Percentiles rank a stretch among this genome's conserved stretches.
phyloP scores from a whole-genome alignment of 2,113 vertebrate species.

The Patagioenas fasciata region DNA sequence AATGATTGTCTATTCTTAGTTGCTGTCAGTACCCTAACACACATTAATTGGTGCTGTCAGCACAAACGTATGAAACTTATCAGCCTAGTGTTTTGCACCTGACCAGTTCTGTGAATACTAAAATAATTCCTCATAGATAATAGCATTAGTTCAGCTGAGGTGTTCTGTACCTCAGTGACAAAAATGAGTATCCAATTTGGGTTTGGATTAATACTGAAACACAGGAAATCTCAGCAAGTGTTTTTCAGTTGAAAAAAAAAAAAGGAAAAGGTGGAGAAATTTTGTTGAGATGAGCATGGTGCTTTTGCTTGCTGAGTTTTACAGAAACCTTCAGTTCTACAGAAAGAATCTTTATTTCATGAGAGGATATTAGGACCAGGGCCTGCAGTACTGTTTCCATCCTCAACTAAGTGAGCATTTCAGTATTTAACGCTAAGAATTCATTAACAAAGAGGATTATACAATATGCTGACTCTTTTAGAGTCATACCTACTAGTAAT shows the following conservation, averaged over 20 bases:
- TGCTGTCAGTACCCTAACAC: neutral
- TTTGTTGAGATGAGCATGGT: neutral
- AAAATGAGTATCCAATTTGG: neutral
- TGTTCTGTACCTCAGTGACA: neutral
- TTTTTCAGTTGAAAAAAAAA: neutral
- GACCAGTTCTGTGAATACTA: neutral
- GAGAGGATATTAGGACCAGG: neutral
- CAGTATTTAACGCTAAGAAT: neutral
- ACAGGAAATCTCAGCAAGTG: neutral
- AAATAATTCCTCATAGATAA: neutral
- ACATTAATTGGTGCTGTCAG: neutral
- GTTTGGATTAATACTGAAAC: neutral
- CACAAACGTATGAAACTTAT: neutral
- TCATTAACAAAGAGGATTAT: neutral
- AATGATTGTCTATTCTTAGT: neutral
- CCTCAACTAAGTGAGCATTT: neutral
- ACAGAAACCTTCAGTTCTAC: neutral
- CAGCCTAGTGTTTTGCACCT: neutral
- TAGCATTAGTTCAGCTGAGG: neutral
- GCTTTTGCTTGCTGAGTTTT: neutral
- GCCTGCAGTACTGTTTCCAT: neutral
- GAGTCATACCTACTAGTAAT: neutral
- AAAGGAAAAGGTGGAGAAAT: neutral
- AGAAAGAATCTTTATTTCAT: neutral
- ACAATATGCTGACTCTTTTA: fast-evolving